Conservation (phyloP, 2,888 invertebrate genomes). For the Drosophila paucipuncta region DNA sequence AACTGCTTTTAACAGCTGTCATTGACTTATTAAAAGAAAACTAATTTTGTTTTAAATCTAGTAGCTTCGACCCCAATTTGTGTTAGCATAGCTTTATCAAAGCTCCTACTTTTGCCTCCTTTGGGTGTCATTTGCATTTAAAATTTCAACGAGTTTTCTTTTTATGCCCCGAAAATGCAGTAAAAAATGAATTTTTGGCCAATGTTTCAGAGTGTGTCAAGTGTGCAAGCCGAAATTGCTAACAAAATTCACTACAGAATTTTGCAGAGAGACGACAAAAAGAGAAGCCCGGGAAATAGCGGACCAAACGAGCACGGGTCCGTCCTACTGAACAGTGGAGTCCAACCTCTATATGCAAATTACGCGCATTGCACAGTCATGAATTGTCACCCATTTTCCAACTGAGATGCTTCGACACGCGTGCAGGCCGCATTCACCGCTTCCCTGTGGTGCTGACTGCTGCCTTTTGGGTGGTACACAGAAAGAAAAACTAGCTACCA, state of each 20-base stretch:
- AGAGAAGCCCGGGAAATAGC: constrained; percentile 33
- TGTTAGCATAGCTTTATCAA: constrained; percentile 50
- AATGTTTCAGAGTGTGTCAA: constrained; percentile 41
- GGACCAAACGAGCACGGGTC: constrained; percentile 3
- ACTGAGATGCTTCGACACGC: constrained; percentile 79
- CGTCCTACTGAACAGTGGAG: constrained; percentile 18
- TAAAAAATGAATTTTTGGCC: constrained; percentile 52
- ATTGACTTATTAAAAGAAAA: constrained; percentile 60
- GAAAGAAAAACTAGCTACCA: neutral
- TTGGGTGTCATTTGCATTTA: constrained; percentile 73
- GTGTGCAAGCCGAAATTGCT: constrained; percentile 47
- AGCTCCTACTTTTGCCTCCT: constrained; percentile 15
- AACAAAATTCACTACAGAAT: constrained; percentile 63
- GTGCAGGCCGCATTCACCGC: constrained; percentile 30
- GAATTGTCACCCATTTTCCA: constrained; percentile 81
- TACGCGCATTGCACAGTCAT: constrained; percentile 77
- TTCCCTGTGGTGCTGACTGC: neutral
- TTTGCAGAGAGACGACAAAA: constrained; percentile 47
- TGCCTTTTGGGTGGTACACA: neutral
- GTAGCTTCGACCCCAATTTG: constrained; percentile 40
- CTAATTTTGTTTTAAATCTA: constrained; percentile 70
- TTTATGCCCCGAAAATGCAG: constrained; percentile 48
- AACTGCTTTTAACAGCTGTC: constrained; percentile 40
- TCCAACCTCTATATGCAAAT: constrained; percentile 75
- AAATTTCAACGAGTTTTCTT: constrained; percentile 51